Conservation (phyloP, 2,113 vertebrate genomes). For the Silurus asotus region DNA sequence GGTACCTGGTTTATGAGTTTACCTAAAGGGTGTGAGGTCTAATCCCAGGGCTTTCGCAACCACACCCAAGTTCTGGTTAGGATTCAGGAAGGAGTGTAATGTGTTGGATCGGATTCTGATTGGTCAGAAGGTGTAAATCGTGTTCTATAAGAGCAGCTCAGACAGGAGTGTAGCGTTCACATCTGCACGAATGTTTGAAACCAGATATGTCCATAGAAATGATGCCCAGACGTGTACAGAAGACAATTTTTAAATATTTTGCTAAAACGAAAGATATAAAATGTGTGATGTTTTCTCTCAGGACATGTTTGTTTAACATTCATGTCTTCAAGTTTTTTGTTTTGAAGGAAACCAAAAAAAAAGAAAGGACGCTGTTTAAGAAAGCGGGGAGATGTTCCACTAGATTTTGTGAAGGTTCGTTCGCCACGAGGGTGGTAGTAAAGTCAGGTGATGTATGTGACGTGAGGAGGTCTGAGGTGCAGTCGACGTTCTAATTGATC, state of each 20-base stretch:
- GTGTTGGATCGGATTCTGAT: neutral
- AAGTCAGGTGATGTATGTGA: too few relatives aligned
- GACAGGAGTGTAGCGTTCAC: neutral
- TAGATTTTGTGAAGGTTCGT: too few relatives aligned
- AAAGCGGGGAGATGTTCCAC: too few relatives aligned
- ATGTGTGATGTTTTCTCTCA: neutral
- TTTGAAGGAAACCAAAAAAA: neutral
- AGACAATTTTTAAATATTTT: too few relatives aligned
- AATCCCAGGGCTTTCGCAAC: neutral
- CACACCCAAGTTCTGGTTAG: neutral
- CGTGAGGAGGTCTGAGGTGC: too few relatives aligned
- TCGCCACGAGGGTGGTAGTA: too few relatives aligned
- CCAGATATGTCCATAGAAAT: too few relatives aligned
- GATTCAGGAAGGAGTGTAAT: neutral
- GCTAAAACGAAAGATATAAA: too few relatives aligned
- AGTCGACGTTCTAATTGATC: too few relatives aligned
- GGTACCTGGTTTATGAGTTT: neutral
- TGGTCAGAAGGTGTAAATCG: neutral
- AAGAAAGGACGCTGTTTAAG: neutral
- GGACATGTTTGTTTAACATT: neutral
- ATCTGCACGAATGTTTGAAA: too few relatives aligned
- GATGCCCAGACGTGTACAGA: too few relatives aligned
- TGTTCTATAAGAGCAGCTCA: neutral
- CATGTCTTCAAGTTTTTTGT: too few relatives aligned
- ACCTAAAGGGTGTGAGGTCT: neutral